These are phyloP conservation scores for Calameuta idolon DNA, from an alignment of 2,888 invertebrate genomes.

Conservation along the genomic window DNA sequence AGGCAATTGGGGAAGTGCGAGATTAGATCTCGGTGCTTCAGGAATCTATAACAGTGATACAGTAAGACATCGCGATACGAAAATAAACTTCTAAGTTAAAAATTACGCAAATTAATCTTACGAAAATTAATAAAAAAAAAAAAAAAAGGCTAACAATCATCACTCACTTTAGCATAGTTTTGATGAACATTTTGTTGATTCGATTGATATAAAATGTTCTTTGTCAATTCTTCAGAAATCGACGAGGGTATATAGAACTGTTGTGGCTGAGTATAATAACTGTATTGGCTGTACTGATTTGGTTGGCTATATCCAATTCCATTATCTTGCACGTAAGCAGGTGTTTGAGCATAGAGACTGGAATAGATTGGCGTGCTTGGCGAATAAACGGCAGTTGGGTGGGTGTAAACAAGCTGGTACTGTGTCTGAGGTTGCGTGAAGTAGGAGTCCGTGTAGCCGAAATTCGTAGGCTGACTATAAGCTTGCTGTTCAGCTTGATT, in stretches of 20 bases:
- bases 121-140: not conserved
- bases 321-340: constrained; percentile 53
- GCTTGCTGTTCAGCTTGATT: constrained; percentile 28
- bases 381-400: constrained; percentile 47
- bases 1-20: constrained; percentile 49
- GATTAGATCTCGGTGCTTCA: constrained; percentile 36
- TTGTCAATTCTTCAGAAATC: constrained; percentile 40
- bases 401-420: constrained; percentile 53
- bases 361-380: constrained; percentile 40
- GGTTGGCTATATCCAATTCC: constrained; percentile 35
- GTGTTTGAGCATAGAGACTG: constrained; percentile 42
- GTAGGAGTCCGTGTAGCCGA: constrained; percentile 32
- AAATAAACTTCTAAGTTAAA: not conserved
- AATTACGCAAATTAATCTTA: not conserved
- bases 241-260: constrained; percentile 36
- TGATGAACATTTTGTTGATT: constrained; percentile 34
- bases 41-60: constrained; percentile 36
- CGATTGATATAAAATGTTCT: constrained; percentile 11
- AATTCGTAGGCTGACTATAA: constrained; percentile 36
- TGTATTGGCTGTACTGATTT: constrained; percentile 41
- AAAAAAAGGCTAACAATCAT: constrained; percentile 10
- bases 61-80: not conserved
- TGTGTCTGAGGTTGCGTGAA: constrained; percentile 35
- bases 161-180: constrained; percentile 48
- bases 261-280: constrained; percentile 29